Conservation (phyloP, 2,888 invertebrate genomes). For the Drosophila kuntzei region DNA sequence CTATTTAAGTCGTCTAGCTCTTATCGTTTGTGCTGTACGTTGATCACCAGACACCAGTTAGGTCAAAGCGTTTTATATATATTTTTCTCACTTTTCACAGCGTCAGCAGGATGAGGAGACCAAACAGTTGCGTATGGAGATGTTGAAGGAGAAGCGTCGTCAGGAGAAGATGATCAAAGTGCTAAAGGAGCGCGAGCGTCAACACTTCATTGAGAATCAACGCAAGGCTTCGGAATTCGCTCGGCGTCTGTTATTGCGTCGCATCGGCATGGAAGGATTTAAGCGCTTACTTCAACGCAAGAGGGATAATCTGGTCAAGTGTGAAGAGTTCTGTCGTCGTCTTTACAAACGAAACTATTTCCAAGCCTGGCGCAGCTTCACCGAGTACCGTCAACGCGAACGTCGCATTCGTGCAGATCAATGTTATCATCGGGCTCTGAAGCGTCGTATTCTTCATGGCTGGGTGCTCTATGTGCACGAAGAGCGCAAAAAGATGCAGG, state of each 20-base stretch:
- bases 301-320: slow-evolving; percentile 84
- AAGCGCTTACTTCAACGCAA: slow-evolving; percentile 82
- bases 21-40: too few species aligned
- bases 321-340: slow-evolving; percentile 86
- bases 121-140: slow-evolving; percentile 87
- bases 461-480: slow-evolving; percentile 85
- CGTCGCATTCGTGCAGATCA: slow-evolving; percentile 87
- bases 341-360: slow-evolving; percentile 86
- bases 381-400: slow-evolving; percentile 86
- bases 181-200: slow-evolving; percentile 87
- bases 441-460: slow-evolving; percentile 85
- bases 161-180: slow-evolving; percentile 88
- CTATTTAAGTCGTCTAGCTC: too few species aligned
- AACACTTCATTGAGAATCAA: slow-evolving; percentile 85
- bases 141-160: slow-evolving; percentile 88
- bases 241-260: slow-evolving; percentile 82
- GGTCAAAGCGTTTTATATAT: too few species aligned
- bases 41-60: too few species aligned
- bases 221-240: slow-evolving; percentile 85
- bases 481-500: slow-evolving; percentile 87
- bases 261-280: slow-evolving; percentile 83
- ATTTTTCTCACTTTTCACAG: slow-evolving; percentile 46
- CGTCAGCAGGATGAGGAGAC: slow-evolving; percentile 87
- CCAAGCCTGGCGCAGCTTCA: slow-evolving; percentile 87
- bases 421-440: slow-evolving; percentile 86